These are phyloP conservation scores for Nymphicus hollandicus DNA, from an alignment of 2,113 vertebrate genomes.

Conservation along the genomic window DNA sequence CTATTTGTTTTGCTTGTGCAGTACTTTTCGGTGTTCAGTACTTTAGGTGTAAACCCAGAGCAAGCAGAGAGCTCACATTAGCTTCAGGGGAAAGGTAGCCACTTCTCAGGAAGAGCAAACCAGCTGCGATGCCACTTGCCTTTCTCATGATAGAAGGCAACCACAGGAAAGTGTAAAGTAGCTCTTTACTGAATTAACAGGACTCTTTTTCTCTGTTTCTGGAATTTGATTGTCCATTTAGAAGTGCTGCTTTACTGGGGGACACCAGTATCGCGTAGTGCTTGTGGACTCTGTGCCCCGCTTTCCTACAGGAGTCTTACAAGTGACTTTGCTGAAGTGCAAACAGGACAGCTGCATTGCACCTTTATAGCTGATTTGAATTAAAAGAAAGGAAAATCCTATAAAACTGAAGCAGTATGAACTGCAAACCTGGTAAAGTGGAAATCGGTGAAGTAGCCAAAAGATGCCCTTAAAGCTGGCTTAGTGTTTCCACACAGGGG, in stretches of 20 bases:
- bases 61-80: neutral
- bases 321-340: neutral
- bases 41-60: neutral
- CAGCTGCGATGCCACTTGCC: neutral
- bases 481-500: neutral
- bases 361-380: neutral
- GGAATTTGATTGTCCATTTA: neutral
- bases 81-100: neutral
- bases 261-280: too few relatives aligned
- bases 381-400: neutral
- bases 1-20: neutral
- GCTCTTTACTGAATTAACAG: neutral
- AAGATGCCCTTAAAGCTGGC: neutral
- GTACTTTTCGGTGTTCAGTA: neutral
- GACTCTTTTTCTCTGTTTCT: neutral
- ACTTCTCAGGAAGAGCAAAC: neutral
- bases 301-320: neutral
- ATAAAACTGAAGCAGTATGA: neutral
- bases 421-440: conserved; percentile 2
- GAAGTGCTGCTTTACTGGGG: neutral
- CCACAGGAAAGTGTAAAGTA: neutral
- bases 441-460: conserved; percentile 45
- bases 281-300: neutral
- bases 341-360: neutral
- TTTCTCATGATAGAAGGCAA: neutral